Base-by-base conservation (phyloP, 2,113 vertebrate genomes). In the Sinocyclocheilus rhinocerous region DNA sequence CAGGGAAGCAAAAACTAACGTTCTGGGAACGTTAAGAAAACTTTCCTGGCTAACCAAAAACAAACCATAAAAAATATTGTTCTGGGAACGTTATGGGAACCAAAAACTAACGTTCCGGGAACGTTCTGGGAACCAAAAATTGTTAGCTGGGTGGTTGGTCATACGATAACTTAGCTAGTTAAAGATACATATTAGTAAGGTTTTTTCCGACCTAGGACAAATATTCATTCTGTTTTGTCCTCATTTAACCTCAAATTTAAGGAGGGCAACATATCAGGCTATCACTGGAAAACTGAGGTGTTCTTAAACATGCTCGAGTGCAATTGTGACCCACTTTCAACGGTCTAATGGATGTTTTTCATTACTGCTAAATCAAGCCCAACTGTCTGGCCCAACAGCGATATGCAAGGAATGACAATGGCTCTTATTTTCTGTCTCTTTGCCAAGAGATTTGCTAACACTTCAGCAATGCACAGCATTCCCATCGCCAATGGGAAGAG, bases 381-480 rank as follows among this genome's bases (percentile, higher is more conserved):
- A 50, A 69, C 33, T 70, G 18, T 87, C 81, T 72, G 75, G 33
- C 83, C 67, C 52, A 16, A 0, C 36, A 48, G 36, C 59, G 63
- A 78, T 36, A 55, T 78, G 22, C 75, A 61, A 55, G 36, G 48
- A 83, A 45, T 6, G 75, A 70, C 45, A 73, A 79, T 22, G 55
- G 63, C 55, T 75, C 65, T 79, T 50, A 42, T 65, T 77, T 79
- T 70, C 45, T 50, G 57, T n/a, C 50, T 48, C 48, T 8, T 26
- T 82, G 70, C 78, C 83, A 85, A 85, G 26, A 72, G 59, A 70
- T 75, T 22, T 67, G 45, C 29, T 52, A 84, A 87, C 20, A 22
- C 63, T 48, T 65, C 6, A 77, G 75, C 16, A 39, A 85, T 6
- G 77, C 20, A 18, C 36, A 61, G 67, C 6, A 81, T 87, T 81